These are phyloP conservation scores for Hemithea aestivaria DNA, from an alignment of 2,888 invertebrate genomes.

Conservation along the genomic window DNA sequence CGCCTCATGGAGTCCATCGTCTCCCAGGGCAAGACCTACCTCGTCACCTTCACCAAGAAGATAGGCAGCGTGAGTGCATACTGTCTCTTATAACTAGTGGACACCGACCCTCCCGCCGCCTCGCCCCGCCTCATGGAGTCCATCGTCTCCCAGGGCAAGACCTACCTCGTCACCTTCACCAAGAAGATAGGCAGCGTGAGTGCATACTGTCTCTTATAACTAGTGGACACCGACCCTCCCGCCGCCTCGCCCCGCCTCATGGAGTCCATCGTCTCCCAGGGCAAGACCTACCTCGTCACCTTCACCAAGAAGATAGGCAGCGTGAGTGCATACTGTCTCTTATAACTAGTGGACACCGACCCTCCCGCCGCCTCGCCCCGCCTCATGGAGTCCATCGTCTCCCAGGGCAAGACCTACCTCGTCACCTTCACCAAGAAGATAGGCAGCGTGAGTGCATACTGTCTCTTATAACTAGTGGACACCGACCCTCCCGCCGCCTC, in stretches of 20 bases:
- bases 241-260: constrained; percentile 55
- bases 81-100: constrained; percentile 21
- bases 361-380: constrained; percentile 43
- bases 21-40: constrained; percentile 64
- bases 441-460: constrained; percentile 52
- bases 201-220: constrained; percentile 22
- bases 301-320: constrained; percentile 66
- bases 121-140: constrained; percentile 67
- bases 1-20: constrained; percentile 69
- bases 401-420: constrained; percentile 65
- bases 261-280: constrained; percentile 68
- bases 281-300: constrained; percentile 67
- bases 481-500: constrained; percentile 38
- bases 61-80: constrained; percentile 59
- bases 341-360: constrained; percentile 35
- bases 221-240: constrained; percentile 32
- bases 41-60: constrained; percentile 63
- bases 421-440: constrained; percentile 66
- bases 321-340: constrained; percentile 40
- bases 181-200: constrained; percentile 68
- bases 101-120: constrained; percentile 34
- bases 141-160: constrained; percentile 65
- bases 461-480: constrained; percentile 23
- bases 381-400: constrained; percentile 69
- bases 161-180: constrained; percentile 64